phyloP scores from a whole-genome alignment of 2,888 invertebrate genomes.

The Luffia ferchaultella region DNA sequence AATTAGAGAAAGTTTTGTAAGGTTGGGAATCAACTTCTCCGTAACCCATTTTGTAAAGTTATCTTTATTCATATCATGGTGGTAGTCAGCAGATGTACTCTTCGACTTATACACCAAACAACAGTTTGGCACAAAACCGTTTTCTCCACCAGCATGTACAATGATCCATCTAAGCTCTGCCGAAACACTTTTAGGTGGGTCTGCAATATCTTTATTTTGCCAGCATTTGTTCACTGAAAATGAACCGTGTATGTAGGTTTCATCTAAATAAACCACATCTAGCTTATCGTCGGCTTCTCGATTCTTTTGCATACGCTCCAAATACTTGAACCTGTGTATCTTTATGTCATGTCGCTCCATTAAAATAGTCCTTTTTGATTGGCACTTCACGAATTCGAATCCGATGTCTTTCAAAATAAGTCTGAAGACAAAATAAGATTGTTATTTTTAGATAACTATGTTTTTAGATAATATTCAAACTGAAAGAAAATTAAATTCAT shows the following conservation, averaged over 20 bases:
- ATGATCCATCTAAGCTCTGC: conserved; percentile 5
- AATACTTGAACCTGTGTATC: no score
- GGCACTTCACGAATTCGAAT: conserved; percentile 9
- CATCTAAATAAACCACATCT: conserved; percentile 12
- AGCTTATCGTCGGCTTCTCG: background rate
- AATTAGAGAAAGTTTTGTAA: conserved; percentile 13
- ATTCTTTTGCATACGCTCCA: conserved; percentile 3
- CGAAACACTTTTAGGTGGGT: conserved; percentile 2
- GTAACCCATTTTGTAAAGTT: conserved; percentile 15
- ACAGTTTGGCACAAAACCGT: conserved; percentile 6
- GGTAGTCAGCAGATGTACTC: background rate
- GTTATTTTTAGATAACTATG: no score
- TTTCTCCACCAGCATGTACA: conserved; percentile 6
- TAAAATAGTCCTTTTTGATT: conserved; percentile 12
- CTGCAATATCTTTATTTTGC: conserved; percentile 3
- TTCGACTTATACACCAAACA: background rate
- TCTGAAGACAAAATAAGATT: no score
- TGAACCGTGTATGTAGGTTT: conserved; percentile 13
- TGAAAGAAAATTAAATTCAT: no score
- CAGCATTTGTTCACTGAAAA: conserved; percentile 8
- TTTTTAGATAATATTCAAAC: no score
- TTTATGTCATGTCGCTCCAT: conserved; percentile 12
- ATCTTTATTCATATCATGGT: conserved; percentile 12
- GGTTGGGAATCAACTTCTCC: conserved; percentile 14
- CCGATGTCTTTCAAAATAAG: conserved; percentile 11